Conservation (phyloP, 2,797 vertebrate species). For the Borostomias antarcticus region DNA sequence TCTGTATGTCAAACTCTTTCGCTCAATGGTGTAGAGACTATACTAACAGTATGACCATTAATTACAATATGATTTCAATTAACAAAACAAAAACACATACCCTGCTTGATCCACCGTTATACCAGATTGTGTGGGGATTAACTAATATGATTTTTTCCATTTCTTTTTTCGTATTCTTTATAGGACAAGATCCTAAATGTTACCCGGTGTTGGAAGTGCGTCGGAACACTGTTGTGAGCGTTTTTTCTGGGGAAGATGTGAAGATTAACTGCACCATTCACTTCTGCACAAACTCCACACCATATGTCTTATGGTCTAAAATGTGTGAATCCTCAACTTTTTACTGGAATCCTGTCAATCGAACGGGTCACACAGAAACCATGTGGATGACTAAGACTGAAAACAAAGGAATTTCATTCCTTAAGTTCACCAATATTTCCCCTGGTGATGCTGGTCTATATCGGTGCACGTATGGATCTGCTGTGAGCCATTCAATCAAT, state of each 20-base stretch:
- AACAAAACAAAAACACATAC: not conserved
- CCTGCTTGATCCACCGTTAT: not conserved
- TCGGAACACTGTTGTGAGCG: fast-evolving
- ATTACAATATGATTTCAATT: not conserved
- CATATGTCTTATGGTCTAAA: slow-evolving; percentile 43
- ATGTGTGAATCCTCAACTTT: fast-evolving
- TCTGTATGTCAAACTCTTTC: not conserved
- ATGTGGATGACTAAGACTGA: fast-evolving
- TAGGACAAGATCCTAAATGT: slow-evolving; percentile 29
- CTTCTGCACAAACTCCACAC: slow-evolving; percentile 9
- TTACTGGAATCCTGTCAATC: not conserved
- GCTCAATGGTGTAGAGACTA: not conserved
- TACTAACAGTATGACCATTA: not conserved
- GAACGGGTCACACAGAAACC: not conserved
- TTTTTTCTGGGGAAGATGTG: fast-evolving
- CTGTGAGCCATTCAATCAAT: not conserved
- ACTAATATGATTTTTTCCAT: slow-evolving; percentile 6
- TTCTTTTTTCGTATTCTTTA: slow-evolving; percentile 57
- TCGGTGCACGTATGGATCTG: fast-evolving
- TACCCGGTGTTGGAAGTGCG: fast-evolving
- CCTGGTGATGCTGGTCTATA: slow-evolving; percentile 30
- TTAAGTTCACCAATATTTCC: slow-evolving; percentile 31
- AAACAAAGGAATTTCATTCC: fast-evolving
- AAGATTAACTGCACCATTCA: not conserved
- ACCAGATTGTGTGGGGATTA: too few relatives aligned